Evolutionary conservation across 2,113 vertebrate genomes (phyloP).

Genomic region (Nyctereutes procyonoides): DNA sequence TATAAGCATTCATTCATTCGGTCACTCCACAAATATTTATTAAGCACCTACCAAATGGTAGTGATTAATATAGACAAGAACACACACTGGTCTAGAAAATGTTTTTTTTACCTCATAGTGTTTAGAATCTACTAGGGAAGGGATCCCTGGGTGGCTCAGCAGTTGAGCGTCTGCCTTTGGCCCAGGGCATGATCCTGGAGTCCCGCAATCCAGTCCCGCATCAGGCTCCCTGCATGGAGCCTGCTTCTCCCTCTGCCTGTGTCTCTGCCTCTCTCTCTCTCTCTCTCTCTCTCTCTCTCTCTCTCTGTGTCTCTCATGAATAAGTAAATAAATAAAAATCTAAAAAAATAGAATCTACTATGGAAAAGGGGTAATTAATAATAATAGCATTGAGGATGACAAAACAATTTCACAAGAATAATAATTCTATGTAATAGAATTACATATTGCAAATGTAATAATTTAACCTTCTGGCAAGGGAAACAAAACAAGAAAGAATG

Average conservation of each 20-base stretch:
- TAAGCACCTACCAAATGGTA: not conserved
- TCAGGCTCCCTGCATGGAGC: no score
- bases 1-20: not conserved
- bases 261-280: no score
- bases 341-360: not conserved
- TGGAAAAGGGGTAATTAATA: not conserved
- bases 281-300: no score
- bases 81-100: not conserved
- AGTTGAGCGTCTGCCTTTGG: no score
- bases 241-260: no score
- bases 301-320: no score
- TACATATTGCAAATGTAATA: not conserved
- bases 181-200: no score
- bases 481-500: not conserved
- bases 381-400: not conserved
- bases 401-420: not conserved
- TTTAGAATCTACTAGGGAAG: not conserved
- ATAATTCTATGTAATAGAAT: no score
- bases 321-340: no score
- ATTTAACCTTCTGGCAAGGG: not conserved
- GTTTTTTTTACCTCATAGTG: not conserved
- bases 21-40: not conserved
- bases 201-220: no score
- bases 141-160: no score
- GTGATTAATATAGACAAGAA: not conserved